Base-by-base conservation (phyloP, 1,140 invertebrate species). In the Dendroctonus valens region DNA sequence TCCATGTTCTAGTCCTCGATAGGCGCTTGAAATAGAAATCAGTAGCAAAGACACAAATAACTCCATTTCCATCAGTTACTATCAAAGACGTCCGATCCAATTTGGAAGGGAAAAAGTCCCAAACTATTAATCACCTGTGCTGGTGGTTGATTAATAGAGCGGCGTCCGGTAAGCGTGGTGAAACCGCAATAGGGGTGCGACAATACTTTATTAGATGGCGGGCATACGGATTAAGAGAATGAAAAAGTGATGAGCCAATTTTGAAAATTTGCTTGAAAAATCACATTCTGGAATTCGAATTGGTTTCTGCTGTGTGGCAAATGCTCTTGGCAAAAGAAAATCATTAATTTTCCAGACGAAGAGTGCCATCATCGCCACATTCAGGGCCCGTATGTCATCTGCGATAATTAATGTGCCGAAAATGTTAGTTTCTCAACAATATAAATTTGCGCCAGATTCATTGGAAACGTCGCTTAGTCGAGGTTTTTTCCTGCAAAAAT, bases 51-150 rank as follows among this genome's bases (percentile, higher is more conserved):
- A 60, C 44, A 60, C 59, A 60, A 60, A 60, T 50, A 60, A 60
- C 59, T 60, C 59, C 15, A 60, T 60, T 60, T 60, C 38, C 59
- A 60, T 60, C 59, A 60, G 59, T 60, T 60, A 60, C 59, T 49
- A 60, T 60, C 44, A 60, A 60, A 60, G 59, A 60, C 59, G 59
- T 60, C 59, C 59, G 46, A 39, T 50, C 59, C 59, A 60, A 60
- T 60, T 60, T 60, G 44, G 59, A 12, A 55, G 46, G 59, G 59
- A 50, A 60, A 60, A 60, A 60, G 57, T 59, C 57, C 12, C 9
- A 44, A 26, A 46, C 59, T 55, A 60, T 60, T 60, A 60, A 60
- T 60, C 59, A 60, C 59, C 59, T 50, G 37, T 12, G 26, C 44
- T 42, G 9, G 9, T 39, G 1, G 44, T 14, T 60, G 59, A 60